These are phyloP conservation scores for Seriola quinqueradiata DNA, from an alignment of 2,113 vertebrate genomes.

Conservation along the genomic window DNA sequence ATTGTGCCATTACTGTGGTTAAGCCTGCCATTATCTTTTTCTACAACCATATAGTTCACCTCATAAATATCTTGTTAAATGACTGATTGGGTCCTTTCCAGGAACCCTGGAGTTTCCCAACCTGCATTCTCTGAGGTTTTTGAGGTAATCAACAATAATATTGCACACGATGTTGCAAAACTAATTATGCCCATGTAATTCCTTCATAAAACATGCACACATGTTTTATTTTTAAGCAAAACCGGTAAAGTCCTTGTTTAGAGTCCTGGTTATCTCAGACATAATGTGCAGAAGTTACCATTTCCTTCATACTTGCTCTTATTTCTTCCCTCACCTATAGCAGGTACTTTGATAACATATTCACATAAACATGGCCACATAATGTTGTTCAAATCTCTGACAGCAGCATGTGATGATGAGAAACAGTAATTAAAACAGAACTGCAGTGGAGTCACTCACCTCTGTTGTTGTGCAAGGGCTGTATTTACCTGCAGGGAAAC, in stretches of 20 bases:
- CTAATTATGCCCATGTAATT: not conserved
- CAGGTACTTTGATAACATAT: not conserved
- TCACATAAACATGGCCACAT: not conserved
- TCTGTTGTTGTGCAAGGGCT: conserved; percentile 88
- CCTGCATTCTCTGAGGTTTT: not conserved
- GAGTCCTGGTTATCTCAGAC: not conserved
- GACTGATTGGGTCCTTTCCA: conserved; percentile 22
- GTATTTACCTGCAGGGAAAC: conserved; percentile 86
- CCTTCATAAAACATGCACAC: not conserved
- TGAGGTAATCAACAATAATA: conserved; percentile 12
- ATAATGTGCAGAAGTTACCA: not conserved
- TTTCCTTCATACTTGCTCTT: not conserved
- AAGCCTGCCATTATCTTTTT: conserved; percentile 21
- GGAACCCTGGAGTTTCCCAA: not conserved
- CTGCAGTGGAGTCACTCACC: conserved; percentile 84
- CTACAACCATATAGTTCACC: not conserved
- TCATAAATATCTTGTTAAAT: conserved; percentile 3
- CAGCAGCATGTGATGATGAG: not conserved
- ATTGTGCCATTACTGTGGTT: conserved; percentile 14
- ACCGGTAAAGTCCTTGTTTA: no score
- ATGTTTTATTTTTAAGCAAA: not conserved
- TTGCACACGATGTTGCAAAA: conserved; percentile 11
- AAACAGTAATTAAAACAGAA: conserved; percentile 5
- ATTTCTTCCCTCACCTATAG: not conserved
- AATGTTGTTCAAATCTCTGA: not conserved